Base-by-base conservation (phyloP, 2,113 vertebrate species). In the Phyllopteryx taeniolatus region DNA sequence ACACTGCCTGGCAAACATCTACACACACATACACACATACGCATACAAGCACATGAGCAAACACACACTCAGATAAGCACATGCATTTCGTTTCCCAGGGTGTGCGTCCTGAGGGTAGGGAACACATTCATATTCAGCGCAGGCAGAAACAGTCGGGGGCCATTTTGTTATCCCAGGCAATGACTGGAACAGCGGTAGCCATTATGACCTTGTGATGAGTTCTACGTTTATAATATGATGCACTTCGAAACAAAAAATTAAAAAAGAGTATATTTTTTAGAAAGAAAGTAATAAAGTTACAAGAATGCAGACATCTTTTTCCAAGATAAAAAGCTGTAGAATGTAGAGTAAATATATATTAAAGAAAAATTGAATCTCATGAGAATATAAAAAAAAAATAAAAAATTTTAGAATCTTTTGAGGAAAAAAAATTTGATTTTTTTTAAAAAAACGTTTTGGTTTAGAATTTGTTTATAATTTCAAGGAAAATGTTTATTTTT, bases 131-230 rank as follows among this genome's bases (percentile, higher is more conserved):
- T 83, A 85, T 88, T 80, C 87, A 86, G 79, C 72, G 22, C 70
- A 88, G 80, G 66, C 81, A 83, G 67, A 68, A 78, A 64, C 69
- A 14, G 63, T 78, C 78, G 27, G 35, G 70, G 80, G 85, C 83
- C 76, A 85, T 85, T 88, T 85, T 80, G 78, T 82, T 85, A 86
- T 86, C 46, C 77, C 61, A 67, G 83, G 78, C 83, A 44, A 54
- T 72, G 81, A 80, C 78, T 61, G 66, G 61, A 75, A 76, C 80
- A 76, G 64, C 77, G 19, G 73, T 63, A 75, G 74, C 80, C 81
- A 86, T 83, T 77, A 83, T 68, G 83, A 88, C 87, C 87, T 87
- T 83, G 83, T 53, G 83, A 85, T 79, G 75, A 82, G 86, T 84
- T 78, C 77, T 59, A 65, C 75, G 70, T 83, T 83, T 67, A 78